These are phyloP conservation scores for Ammospiza nelsoni DNA, from an alignment of 2,113 vertebrate species.

Conservation along the genomic window DNA sequence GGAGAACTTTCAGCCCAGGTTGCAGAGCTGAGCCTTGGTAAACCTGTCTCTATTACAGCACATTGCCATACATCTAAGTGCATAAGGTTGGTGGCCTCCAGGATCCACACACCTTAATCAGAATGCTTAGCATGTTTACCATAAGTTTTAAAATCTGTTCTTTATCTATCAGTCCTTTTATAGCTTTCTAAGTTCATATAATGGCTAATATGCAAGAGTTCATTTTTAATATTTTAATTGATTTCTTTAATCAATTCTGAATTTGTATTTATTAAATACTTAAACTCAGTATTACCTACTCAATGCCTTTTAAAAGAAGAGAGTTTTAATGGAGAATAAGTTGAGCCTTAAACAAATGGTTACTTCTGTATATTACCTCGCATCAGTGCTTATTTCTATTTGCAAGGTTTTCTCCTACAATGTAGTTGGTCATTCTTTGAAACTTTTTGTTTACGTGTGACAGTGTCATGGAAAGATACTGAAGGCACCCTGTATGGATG, in stretches of 20 bases:
- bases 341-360: slow-evolving; percentile 87
- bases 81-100: slow-evolving; percentile 74
- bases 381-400: slow-evolving; percentile 78
- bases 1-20: slow-evolving; percentile 84
- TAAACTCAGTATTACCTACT: slow-evolving; percentile 88
- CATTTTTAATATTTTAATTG: slow-evolving; percentile 83
- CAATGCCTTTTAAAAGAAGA: slow-evolving; percentile 86
- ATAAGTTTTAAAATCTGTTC: slow-evolving; percentile 77
- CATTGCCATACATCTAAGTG: slow-evolving; percentile 81
- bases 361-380: slow-evolving; percentile 86
- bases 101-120: slow-evolving; percentile 74
- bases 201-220: slow-evolving; percentile 84
- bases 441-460: slow-evolving; percentile 78
- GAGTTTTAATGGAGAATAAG: slow-evolving; percentile 84
- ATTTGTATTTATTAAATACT: slow-evolving; percentile 88
- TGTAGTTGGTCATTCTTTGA: slow-evolving; percentile 72
- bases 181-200: slow-evolving; percentile 84
- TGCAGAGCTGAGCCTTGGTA: slow-evolving; percentile 87
- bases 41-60: slow-evolving; percentile 84
- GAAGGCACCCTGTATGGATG: slow-evolving; percentile 64
- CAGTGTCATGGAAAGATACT: slow-evolving; percentile 75
- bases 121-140: slow-evolving; percentile 85
- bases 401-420: slow-evolving; percentile 75
- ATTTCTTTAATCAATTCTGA: slow-evolving; percentile 83
- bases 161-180: slow-evolving; percentile 80